These are phyloP conservation scores for Neodiprion fabricii DNA, from an alignment of 1,140 invertebrate genomes.

Conservation along the genomic window DNA sequence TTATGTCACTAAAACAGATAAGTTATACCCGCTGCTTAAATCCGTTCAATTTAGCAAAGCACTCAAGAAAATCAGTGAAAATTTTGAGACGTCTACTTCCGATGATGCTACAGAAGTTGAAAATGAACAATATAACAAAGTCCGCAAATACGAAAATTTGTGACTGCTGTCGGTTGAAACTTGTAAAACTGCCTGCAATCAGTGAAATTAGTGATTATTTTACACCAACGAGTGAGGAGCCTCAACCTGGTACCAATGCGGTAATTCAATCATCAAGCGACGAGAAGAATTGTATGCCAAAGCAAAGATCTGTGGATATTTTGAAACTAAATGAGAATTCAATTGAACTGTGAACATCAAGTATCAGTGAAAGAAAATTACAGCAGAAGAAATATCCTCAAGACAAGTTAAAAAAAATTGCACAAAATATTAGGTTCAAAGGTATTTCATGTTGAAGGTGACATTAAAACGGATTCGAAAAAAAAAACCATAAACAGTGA, in stretches of 20 bases:
- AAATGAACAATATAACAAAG: background rate
- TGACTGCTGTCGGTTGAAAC: background rate
- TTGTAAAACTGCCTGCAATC: background rate
- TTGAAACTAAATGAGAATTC: background rate
- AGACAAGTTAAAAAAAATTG: too few species aligned
- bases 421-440: background rate
- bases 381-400: background rate
- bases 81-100: background rate
- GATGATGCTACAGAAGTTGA: background rate
- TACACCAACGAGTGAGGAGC: background rate
- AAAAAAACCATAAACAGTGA: background rate
- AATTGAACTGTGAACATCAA: background rate
- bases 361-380: background rate
- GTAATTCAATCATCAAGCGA: background rate
- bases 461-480: background rate
- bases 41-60: background rate
- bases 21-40: background rate
- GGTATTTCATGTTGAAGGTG: too few species aligned
- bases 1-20: too few species aligned
- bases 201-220: background rate
- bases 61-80: background rate
- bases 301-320: background rate
- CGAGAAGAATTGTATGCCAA: background rate
- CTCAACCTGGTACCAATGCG: background rate
- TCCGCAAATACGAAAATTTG: background rate